phyloP scores from a whole-genome alignment of 2,888 invertebrate genomes.

The Gisinianus flammeolus region DNA sequence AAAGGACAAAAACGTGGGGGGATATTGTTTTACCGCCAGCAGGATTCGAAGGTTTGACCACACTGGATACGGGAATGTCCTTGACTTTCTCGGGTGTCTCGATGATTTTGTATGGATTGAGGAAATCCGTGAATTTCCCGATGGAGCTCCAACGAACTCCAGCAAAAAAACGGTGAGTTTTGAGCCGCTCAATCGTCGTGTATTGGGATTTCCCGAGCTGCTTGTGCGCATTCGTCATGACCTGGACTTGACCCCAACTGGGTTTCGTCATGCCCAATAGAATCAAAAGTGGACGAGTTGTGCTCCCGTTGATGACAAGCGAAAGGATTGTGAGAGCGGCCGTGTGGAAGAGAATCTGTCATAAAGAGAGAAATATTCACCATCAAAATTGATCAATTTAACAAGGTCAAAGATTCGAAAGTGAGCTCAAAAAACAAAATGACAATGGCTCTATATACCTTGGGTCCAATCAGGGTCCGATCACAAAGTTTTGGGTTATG shows the following conservation, averaged over 20 bases:
- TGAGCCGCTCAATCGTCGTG: constrained; percentile 67
- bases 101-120: constrained; percentile 68
- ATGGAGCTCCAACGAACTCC: constrained; percentile 71
- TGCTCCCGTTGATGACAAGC: constrained; percentile 68
- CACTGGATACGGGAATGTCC: too few relatives aligned
- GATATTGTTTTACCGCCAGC: too few relatives aligned
- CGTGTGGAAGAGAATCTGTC: constrained; percentile 66
- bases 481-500: constrained; percentile 62
- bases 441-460: constrained; percentile 40
- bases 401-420: too few relatives aligned
- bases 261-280: constrained; percentile 66
- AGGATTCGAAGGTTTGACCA: too few relatives aligned
- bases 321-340: constrained; percentile 68
- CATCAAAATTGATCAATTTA: neutral
- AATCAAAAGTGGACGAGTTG: constrained; percentile 65
- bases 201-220: too few relatives aligned
- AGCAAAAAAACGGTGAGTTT: constrained; percentile 70
- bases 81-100: too few relatives aligned
- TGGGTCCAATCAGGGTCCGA: constrained; percentile 44
- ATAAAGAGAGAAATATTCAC: constrained; percentile 2
- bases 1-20: too few relatives aligned
- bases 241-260: constrained; percentile 66
- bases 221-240: constrained; percentile 67
- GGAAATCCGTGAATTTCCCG: constrained; percentile 64
- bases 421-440: neutral